phyloP scores from a whole-genome alignment of 2,113 vertebrate species.

The Tachuris rubrigastra region DNA sequence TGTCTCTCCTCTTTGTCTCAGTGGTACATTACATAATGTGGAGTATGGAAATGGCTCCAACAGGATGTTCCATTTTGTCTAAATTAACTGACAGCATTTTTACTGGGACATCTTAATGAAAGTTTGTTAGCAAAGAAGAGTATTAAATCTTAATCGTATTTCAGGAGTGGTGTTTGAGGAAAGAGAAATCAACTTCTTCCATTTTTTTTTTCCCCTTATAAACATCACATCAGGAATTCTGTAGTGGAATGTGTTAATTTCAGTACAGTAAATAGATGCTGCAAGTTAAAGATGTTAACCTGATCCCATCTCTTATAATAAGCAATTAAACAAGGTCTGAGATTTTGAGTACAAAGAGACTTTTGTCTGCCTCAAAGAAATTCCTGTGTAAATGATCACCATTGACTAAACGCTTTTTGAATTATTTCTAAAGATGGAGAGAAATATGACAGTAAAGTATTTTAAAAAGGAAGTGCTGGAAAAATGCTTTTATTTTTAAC shows the following conservation, averaged over 20 bases:
- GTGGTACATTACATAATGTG: background rate
- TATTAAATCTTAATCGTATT: background rate
- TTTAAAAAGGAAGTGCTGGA: background rate
- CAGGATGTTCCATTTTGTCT: background rate
- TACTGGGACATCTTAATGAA: background rate
- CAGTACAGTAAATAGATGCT: background rate
- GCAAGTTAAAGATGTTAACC: background rate
- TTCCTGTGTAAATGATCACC: background rate
- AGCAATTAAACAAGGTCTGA: conserved; percentile 27
- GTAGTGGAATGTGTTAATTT: background rate
- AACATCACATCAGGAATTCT: background rate
- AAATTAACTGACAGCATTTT: background rate
- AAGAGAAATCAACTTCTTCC: background rate
- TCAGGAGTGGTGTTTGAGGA: background rate
- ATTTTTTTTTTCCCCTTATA: background rate
- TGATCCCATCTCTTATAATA: background rate
- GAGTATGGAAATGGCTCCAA: background rate
- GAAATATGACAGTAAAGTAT: background rate
- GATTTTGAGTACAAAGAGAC: conserved; percentile 25
- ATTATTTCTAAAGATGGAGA: background rate
- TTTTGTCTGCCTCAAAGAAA: conserved; percentile 10
- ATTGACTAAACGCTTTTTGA: background rate
- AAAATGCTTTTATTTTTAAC: background rate
- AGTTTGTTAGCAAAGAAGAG: background rate
- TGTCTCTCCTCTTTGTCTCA: background rate